A percentile compares a stretch with the other conserved stretches of the same genome.
Conservation (phyloP, 2,888 invertebrate species). For the Macrosiphum euphorbiae region DNA sequence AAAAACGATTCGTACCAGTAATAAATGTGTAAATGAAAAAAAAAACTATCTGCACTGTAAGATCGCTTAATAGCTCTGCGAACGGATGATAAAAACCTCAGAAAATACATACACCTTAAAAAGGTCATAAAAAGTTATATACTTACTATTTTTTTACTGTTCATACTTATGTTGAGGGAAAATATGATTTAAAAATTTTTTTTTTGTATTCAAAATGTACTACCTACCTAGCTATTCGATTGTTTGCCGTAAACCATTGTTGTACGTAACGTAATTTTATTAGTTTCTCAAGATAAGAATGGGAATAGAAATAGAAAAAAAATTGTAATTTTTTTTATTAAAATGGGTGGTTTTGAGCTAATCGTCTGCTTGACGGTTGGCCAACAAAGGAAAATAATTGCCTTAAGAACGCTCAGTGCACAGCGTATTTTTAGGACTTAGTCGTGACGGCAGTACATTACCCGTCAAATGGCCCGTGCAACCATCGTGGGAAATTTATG, state of each 20-base stretch:
- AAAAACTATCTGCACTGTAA: not conserved
- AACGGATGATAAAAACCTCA: conserved; percentile 1
- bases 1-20: not conserved
- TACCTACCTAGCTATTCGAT: not conserved
- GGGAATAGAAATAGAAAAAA: not conserved
- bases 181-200: not conserved
- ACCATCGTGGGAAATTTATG: not conserved
- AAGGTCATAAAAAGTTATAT: not conserved
- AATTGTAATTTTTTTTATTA: not conserved
- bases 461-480: not conserved
- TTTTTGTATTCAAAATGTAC: not conserved
- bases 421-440: not conserved
- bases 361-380: not conserved
- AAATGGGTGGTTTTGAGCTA: not conserved
- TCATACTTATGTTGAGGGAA: not conserved
- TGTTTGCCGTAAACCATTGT: not conserved
- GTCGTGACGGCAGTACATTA: conserved; percentile 9
- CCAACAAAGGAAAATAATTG: not conserved
- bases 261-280: not conserved
- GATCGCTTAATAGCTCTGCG: not conserved
- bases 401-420: not conserved
- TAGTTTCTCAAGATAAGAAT: not conserved
- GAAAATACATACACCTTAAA: not conserved
- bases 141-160: not conserved
- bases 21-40: not conserved